Base-by-base conservation (phyloP, 2,113 vertebrate genomes). In the Gobio gobio region DNA sequence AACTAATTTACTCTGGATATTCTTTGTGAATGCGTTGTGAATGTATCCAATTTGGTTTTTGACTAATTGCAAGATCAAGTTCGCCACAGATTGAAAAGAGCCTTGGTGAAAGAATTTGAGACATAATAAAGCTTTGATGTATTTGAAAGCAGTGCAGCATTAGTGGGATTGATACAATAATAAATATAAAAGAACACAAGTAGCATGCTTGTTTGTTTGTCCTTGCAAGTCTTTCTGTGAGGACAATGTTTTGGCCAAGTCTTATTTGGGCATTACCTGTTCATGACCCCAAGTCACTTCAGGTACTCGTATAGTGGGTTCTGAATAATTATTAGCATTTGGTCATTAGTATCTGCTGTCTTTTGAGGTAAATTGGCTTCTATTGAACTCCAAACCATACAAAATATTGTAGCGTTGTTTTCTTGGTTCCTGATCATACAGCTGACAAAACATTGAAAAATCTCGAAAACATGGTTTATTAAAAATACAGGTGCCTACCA, bases 1-100 rank as follows among this genome's bases (percentile, higher is more conserved):
- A 93, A 90, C 93, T 94, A 92, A 94, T 94, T 94, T 92, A 91
- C 92, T 92, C 88, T 86, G 90, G 87, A 88, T 89, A 86, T 88
- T 85, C 88, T 92, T 89, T 92, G 91, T 89, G 92, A 92, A 80
- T 81, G 61, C 70, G 91, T 88, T 91, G 91, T 89, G 92, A 92
- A 83, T 72, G 51, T 56, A 92, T 93, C 64, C 86, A 88, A 87
- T 88, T 87, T 87, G 82, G 47, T 18, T 82, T 47, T 79, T 63
- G 84, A 89, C 89, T 86, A 92, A 94, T 92, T 94, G 88, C 90
- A 93, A 92, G 91, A 63, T 86, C 90, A 92, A 92, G 87, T 88
- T 89, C 84, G 70, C 85, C 92, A 89, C 86, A 89, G 89, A 91
- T 90, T 36, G 88, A 90, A 89, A 83, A 92, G 87, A 85, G 9